Base-by-base conservation (phyloP, 1,140 invertebrate species). In the Leptonema lineaticorne region DNA sequence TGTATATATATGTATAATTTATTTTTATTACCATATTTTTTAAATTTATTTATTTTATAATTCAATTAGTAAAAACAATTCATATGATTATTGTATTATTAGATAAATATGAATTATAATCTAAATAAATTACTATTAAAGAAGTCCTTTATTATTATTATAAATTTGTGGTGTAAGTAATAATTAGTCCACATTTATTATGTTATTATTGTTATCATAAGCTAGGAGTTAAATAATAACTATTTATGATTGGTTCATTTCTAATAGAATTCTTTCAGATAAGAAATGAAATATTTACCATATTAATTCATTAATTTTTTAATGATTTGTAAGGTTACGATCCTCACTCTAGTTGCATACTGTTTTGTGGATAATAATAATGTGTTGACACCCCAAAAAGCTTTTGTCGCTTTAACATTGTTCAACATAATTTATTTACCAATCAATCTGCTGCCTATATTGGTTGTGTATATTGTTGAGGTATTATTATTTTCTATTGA, bases 331-430 rank as follows among this genome's bases (percentile, higher is more conserved):
- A 82, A 91, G 89, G 89, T 94, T 70, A 89, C 90, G 46, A 81
- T 97, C 75, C 88, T 92, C 60, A 94, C 95, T 50, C 98, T 98
- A 80, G 87, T 90, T 71, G 91, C 92, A 22, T 96, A 88, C 81
- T 86, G 94, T 75, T 84, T 92, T 70, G 80, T 78, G 73, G 83
- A 85, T 74, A 81, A 86, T 28, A 81, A 83, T 22, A 85, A 88
- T 78, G 80, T 90, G 66, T 79, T 95, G 76, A 90, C 88, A 71
- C 85, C 91, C 24, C 81, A 88, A 75, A 92, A 86, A 75, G 92
- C 89, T 63, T 96, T 97, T 83, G 93, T 96, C 33, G 89, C 93
- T 66, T 83, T 97, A 71, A 84, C 92, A 58, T 83, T 96, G 67
- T 96, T 97, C 82, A 92, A 91, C 78, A 88, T 93, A 71, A 87